These are phyloP conservation scores for Typhlichthys subterraneus DNA, from an alignment of 2,797 vertebrate species.

Conservation along the genomic window DNA sequence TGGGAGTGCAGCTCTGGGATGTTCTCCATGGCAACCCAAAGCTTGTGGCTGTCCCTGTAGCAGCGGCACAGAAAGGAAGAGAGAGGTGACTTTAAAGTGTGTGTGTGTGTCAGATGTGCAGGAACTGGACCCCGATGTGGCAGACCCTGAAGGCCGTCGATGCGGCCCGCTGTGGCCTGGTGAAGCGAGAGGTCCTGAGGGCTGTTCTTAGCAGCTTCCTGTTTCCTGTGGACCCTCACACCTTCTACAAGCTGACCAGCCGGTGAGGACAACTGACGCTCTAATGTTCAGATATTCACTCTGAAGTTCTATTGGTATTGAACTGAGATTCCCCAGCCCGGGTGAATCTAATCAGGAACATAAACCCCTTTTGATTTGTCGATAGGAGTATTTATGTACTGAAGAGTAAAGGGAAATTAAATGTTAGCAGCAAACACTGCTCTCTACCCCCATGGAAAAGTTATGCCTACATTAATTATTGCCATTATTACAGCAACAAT, in stretches of 20 bases:
- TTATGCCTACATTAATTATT: too few relatives aligned
- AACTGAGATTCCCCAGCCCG: too few relatives aligned
- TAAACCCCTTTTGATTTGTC: too few relatives aligned
- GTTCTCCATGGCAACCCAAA: conserved; percentile 58
- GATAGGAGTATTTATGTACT: too few relatives aligned
- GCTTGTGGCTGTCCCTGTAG: conserved; percentile 15
- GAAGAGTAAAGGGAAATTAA: too few relatives aligned
- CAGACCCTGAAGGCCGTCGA: conserved; percentile 75
- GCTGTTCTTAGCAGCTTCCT: conserved; percentile 76
- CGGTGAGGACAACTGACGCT: conserved; percentile 48
- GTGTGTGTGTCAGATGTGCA: conserved; percentile 59
- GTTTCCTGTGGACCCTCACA: conserved; percentile 69
- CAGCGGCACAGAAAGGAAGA: conserved; percentile 19
- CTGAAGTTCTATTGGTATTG: too few relatives aligned
- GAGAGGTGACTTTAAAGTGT: neutral
- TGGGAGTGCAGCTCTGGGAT: conserved; percentile 37
- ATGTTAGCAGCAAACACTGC: too few relatives aligned
- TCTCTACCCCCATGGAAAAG: too few relatives aligned
- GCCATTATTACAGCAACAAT: too few relatives aligned
- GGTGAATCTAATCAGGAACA: too few relatives aligned
- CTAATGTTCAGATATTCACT: too few relatives aligned
- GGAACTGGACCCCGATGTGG: conserved; percentile 52
- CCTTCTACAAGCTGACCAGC: conserved; percentile 78
- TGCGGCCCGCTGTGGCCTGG: conserved; percentile 63
- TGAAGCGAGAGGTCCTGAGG: conserved; percentile 77